Base-by-base conservation (phyloP, 2,113 vertebrate genomes). In the Condylura cristata region DNA sequence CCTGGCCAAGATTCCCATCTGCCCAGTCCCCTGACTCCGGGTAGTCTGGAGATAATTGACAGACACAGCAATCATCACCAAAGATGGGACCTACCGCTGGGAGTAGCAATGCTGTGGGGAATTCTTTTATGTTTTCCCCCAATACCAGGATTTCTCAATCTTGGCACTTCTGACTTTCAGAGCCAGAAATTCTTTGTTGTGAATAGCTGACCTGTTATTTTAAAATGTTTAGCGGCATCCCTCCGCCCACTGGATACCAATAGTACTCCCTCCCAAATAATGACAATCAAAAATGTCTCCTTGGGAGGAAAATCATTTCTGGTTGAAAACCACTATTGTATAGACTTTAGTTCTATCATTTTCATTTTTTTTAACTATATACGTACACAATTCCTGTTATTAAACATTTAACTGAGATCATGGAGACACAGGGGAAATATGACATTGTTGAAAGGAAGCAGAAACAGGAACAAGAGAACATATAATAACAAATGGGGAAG, bases 361-460 rank as follows among this genome's bases (percentile, higher is more conserved):
- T 63, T 80, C 58, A 85, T 28, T 70, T 41, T 48, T 56, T 82
- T 53, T 32, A 28, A 51, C 20, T 53, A 14, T 6, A 24, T 81
- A n/a, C 18, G 48, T 34, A 66, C 18, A 70, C 16, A 22, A 53
- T 68, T 89, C 87, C 79, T 91, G 70, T 53, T 41, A 90, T 80
- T 92, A 70, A 94, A 70, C 44, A 83, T 65, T 74, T 78, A 78
- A 51, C 71, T 28, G n/a, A 93, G 44, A 53, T 88, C 84, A 76
- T 70, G 34, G 48, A 66, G 66, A 85, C 79, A 84, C 32, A 91
- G 72, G 65, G 72, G 79, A 92, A 93, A 83, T 32, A 20, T 5
- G 37, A 79, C 72, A 44, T 32, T 79, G 48, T 17, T 48, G 34
- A 48, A 76, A 68, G 71, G 70, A 86, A 84, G 66, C 66, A 86